Base-by-base conservation (phyloP, 1,140 invertebrate genomes). In the Trachymyrmex septentrionalis region DNA sequence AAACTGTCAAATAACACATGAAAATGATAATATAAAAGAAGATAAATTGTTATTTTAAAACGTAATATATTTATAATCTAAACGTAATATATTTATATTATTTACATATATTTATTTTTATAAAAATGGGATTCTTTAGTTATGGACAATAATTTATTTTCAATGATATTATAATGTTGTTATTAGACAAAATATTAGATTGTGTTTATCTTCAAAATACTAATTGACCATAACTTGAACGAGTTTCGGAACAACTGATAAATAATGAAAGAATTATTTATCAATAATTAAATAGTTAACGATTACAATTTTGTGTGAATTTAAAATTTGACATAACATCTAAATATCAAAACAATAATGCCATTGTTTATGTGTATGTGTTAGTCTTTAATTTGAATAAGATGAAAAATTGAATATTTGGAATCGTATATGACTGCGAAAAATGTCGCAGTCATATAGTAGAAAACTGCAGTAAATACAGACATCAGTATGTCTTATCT, bases 401-500 rank as follows among this genome's bases (percentile, higher is more conserved):
- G 67, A 34, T 12, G 12, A 2, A 44, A 38, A 10, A 21, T 10
- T 57, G 24, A 16, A 27, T 16, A n/a, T 30, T 71, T 72, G 16
- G 9, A 44, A 44, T 14, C 3, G 1, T 72, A 73, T 24, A 38
- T n/a, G n/a, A n/a, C n/a, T n/a, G 2, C 24, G 6, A 77, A 27
- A 48, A 57, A 48, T 53, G 34, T 38, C 9, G 63, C 50, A 61
- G 64, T 64, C 64, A 44, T 24, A 14, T 85, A 12, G 48, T 19
- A 50, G 38, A 16, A 34, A 81, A 71, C 9, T 81, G 30, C n/a
- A 69, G n/a, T n/a, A 21, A 59, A 84, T 73, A n/a, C 12, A 55
- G 85, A 59, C 38, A 44, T 12, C 34, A 38, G 24, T 55, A 73
- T 34, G 19, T 48, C 38, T 89, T 90, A 89, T 90, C 88, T 89